Percentiles rank a stretch among this genome's conserved stretches.
Evolutionary conservation across 2,113 vertebrate genomes (phyloP).

Genomic region (Oryzias javanicus): DNA sequence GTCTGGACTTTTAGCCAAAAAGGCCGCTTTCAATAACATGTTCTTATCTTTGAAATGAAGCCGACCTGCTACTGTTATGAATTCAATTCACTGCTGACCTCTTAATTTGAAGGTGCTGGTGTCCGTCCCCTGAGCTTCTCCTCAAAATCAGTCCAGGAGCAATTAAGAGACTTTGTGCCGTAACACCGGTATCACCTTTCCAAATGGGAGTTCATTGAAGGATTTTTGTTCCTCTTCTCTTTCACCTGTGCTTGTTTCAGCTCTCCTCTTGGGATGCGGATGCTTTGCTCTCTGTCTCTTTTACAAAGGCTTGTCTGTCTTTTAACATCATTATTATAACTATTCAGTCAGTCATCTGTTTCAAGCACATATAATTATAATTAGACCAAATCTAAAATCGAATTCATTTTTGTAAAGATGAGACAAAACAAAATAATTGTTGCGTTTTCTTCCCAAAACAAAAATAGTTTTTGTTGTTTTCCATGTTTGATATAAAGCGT

Average conservation of each 20-base stretch:
- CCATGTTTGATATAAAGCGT: constrained; percentile 18
- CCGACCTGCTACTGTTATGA: constrained; percentile 12
- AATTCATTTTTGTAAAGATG: constrained; percentile 17
- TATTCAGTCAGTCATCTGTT: no score
- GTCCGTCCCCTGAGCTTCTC: constrained; percentile 15
- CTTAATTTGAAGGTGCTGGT: constrained; percentile 20
- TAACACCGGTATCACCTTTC: neutral
- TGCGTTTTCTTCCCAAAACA: constrained; percentile 13
- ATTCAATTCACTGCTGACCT: constrained; percentile 19
- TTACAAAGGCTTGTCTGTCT: constrained; percentile 29
- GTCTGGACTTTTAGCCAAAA: neutral
- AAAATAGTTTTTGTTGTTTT: constrained; percentile 23
- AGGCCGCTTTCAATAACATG: neutral
- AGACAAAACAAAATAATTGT: no score
- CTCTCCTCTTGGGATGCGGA: constrained; percentile 1
- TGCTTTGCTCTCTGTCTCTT: constrained; percentile 35
- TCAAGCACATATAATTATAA: no score
- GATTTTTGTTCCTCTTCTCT: constrained; percentile 27
- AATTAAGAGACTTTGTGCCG: constrained; percentile 24
- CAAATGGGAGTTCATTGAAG: constrained; percentile 23
- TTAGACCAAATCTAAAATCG: neutral
- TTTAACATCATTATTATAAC: constrained; percentile 20
- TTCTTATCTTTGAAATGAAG: constrained; percentile 15
- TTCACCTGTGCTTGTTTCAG: constrained; percentile 4
- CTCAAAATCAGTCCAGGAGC: constrained; percentile 22